Conservation (phyloP, 2,888 invertebrate genomes). For the Metopia argyrocephala region DNA sequence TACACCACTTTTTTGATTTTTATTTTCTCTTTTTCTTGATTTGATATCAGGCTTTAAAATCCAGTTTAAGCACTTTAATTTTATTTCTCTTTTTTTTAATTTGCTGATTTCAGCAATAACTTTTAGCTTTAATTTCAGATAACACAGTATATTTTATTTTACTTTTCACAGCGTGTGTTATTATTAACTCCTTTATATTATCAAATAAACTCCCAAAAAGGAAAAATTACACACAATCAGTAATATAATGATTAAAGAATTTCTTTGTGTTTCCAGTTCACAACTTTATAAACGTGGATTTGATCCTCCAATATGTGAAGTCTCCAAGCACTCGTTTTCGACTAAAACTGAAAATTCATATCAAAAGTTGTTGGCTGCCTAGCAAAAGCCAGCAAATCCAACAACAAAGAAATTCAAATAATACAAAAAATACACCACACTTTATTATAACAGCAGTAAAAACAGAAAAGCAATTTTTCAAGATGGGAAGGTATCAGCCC, state of each 20-base stretch:
- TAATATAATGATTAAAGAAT: conserved; percentile 28
- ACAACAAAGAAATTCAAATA: conserved; percentile 37
- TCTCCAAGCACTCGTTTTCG: conserved; percentile 76
- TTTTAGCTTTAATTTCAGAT: background rate
- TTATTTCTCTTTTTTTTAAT: background rate
- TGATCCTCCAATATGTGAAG: conserved; percentile 78
- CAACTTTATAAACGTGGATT: conserved; percentile 73
- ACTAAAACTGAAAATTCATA: conserved; percentile 67
- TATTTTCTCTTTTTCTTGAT: background rate
- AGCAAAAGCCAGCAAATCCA: conserved; percentile 46
- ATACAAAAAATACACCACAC: conserved; percentile 1
- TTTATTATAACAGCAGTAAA: background rate
- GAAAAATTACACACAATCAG: conserved; percentile 56
- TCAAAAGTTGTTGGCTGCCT: conserved; percentile 63
- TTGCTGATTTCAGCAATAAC: background rate
- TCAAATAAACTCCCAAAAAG: conserved; percentile 54
- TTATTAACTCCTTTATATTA: conserved; percentile 1
- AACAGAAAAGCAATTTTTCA: background rate
- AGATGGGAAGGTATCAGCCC: conserved; percentile 36
- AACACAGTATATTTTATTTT: conserved; percentile 5
- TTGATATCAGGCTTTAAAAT: background rate
- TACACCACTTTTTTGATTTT: background rate
- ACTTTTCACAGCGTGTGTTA: conserved; percentile 32
- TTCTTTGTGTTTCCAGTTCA: conserved; percentile 37
- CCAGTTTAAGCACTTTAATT: conserved; percentile 24